These are phyloP conservation scores for Todiramphus chloris DNA, from an alignment of 2,113 vertebrate species.

Conservation along the genomic window DNA sequence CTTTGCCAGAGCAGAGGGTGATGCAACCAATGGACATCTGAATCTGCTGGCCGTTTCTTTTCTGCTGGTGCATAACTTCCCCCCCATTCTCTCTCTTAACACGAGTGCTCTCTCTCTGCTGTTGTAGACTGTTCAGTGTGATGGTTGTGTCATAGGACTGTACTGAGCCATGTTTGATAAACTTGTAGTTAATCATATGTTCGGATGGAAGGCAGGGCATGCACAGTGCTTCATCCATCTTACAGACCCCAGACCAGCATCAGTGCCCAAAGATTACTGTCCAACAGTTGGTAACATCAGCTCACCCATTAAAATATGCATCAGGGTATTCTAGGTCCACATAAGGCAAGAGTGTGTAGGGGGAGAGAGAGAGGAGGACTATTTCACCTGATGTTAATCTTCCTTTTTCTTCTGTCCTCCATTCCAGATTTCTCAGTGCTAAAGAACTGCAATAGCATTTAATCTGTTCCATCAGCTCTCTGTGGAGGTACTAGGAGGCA, in stretches of 20 bases:
- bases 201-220: not conserved
- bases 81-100: not conserved
- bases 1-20: not conserved
- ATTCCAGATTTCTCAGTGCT: conserved; percentile 26
- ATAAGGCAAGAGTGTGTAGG: not conserved
- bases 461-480: not conserved
- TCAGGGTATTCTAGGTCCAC: not conserved
- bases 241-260: not conserved
- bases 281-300: not conserved
- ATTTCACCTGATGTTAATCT: not conserved
- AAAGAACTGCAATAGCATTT: not conserved
- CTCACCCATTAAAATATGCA: not conserved
- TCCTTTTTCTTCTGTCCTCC: not conserved
- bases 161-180: not conserved
- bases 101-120: conserved; percentile 65
- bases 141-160: conserved; percentile 70
- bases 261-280: not conserved
- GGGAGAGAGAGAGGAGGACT: not conserved
- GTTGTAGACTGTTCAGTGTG: conserved; percentile 78
- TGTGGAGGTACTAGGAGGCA: not conserved
- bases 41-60: conserved; percentile 4
- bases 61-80: conserved; percentile 51
- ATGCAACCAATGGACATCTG: not conserved
- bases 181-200: conserved; percentile 31
- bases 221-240: not conserved